Evolutionary conservation across 2,797 vertebrate genomes (phyloP), one percentile per base, ranked within the genome.

Genomic region (Spinibarbus caldwelli): DNA sequence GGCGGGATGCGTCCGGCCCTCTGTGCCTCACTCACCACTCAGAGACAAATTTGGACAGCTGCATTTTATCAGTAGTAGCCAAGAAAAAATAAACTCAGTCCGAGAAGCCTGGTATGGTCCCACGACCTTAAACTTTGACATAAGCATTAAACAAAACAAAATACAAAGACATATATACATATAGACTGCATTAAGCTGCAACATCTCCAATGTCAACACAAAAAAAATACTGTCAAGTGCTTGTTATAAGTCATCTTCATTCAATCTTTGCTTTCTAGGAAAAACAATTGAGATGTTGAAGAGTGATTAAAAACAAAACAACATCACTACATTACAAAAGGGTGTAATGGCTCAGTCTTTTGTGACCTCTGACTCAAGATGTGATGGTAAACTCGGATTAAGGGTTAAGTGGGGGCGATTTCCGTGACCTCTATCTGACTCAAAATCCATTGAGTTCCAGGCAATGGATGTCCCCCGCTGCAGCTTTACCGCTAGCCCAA

Each of bases 1-100:
- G 23, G 8, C n/a, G 59, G 26, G 52, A 75, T 75, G 31, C 14
- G 14, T 49, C 57, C 41, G 14, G n/a, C 34, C 10, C 5, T 57
- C 73, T 15, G 17, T 5, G 17, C 23, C 76, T 71, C 43, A 70
- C 71, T 80, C 47, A 41, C 59, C 73, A 47, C 31, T 78, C 54
- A 62, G 26, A 67, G 49, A 64, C 82, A 85, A 87, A 87, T 95
- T 93, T 95, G 88, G 88, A 94, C 93, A 94, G 93, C 94, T 95
- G 94, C 90, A 78, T 87, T 93, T 93, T 94, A 94, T 94, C 93
- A 94, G 93, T 92, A 92, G 93, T 84, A 87, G 90, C 91, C 52
- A 49, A 91, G 87, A 80, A 89, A 93, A 93, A 94, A 94, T 90
- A 94, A 94, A 93, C 89, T 83, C 85, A 82, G 70, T 88, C 86